Conservation (phyloP, 2,797 vertebrate genomes). For the Malurus splendens region DNA sequence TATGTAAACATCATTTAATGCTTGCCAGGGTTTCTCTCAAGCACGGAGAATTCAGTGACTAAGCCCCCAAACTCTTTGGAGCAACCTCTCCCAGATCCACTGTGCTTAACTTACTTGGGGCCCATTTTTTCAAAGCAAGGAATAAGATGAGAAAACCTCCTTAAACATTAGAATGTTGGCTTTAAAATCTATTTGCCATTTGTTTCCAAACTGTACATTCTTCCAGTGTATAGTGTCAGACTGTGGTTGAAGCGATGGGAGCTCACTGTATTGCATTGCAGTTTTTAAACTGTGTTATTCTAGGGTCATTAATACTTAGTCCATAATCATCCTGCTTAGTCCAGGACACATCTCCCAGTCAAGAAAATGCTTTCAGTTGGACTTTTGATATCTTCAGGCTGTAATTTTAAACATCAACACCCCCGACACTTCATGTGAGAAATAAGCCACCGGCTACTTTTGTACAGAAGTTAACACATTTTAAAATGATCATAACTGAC, state of each 20-base stretch:
- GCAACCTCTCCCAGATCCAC: not conserved
- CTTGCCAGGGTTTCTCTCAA: not conserved
- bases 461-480: not conserved
- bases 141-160: not conserved
- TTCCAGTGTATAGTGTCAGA: not conserved
- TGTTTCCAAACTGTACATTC: not conserved
- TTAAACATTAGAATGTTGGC: not conserved
- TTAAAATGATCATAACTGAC: not conserved
- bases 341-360: not conserved
- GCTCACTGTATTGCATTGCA: not conserved
- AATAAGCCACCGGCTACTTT: not conserved
- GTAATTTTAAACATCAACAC: not conserved
- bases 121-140: not conserved
- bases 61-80: not conserved
- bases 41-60: not conserved
- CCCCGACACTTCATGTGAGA: not conserved
- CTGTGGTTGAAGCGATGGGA: not conserved
- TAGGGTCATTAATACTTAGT: not conserved
- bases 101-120: not conserved
- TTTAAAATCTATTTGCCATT: not conserved
- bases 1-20: not conserved
- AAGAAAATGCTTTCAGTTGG: not conserved
- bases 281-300: not conserved
- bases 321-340: not conserved
- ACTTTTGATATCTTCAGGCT: not conserved